These are phyloP conservation scores for Arctia plantaginis DNA, from an alignment of 2,888 invertebrate genomes.

Conservation along the genomic window DNA sequence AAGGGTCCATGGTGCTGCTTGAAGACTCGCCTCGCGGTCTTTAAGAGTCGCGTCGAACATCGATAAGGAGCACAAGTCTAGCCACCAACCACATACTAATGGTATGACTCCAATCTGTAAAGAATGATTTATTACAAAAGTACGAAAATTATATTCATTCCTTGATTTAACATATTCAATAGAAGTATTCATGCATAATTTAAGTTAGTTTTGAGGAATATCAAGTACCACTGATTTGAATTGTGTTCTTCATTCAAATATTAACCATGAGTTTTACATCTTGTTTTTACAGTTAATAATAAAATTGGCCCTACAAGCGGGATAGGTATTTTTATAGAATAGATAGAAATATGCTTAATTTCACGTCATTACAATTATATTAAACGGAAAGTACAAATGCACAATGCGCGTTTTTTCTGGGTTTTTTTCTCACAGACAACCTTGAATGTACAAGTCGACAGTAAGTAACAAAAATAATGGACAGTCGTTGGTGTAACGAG, in stretches of 20 bases:
- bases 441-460: neutral
- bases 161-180: neutral
- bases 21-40: slow-evolving; percentile 95
- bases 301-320: too few species aligned
- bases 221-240: neutral
- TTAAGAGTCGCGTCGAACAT: slow-evolving; percentile 96
- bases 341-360: too few species aligned
- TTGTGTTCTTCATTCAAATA: neutral
- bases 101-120: slow-evolving; percentile 96
- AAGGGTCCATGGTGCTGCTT: slow-evolving; percentile 97
- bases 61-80: slow-evolving; percentile 98
- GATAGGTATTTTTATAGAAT: too few species aligned
- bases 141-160: neutral
- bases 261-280: neutral
- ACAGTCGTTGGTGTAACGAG: neutral
- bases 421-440: too few species aligned
- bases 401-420: too few species aligned
- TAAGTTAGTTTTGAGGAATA: neutral
- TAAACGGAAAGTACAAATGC: too few species aligned
- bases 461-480: neutral
- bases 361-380: too few species aligned
- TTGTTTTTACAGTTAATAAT: neutral
- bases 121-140: neutral
- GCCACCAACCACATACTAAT: slow-evolving; percentile 99
- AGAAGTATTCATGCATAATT: neutral